Evolutionary conservation across 1,140 invertebrate genomes (phyloP), one percentile per base, ranked within the genome.

Genomic region (Drosophila ercepeae): DNA sequence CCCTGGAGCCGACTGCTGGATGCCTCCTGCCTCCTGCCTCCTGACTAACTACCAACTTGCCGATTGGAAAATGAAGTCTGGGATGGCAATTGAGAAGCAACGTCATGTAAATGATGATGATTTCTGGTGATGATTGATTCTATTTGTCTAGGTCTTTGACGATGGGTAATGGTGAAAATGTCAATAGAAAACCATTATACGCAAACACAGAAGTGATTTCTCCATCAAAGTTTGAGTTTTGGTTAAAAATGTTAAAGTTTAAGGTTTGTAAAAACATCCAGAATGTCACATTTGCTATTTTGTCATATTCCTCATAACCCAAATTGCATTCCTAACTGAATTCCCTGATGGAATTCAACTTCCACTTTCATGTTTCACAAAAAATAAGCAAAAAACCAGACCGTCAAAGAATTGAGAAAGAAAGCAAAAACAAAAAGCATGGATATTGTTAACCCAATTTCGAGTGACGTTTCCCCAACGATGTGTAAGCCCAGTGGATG

Each of bases 371-470:
- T 32, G 29, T 32, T 32, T 32, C 29, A 32, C 29, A 7, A 27
- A 27, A 42, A 41, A 52, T 44, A 16, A 21, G 13, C 29, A 9
- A 11, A 4, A 29, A 13, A 52, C 36, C 9, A 32, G 13, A 8
- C 16, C 18, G 41, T 11, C 29, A 32, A 3, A 11, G 29, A 9
- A n/a, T 7, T 1, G 6, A 7, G 6, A 7, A 27, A 19, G 19
- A 36, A 13, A 27, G 59, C 29, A 68, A 34, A 65, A 67, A 67
- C 60, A 67, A 67, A 44, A 34, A 27, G 51, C 18, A 13, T 53
- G 59, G 32, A 76, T 71, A 75, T 75, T 71, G 51, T 70, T 81
- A 79, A 76, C 72, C 77, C 71, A 79, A 79, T 81, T 79, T 71
- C 32, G 54, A 71, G 67, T 76, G 63, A 67, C 63, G 63, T 57